Conservation (phyloP, 2,113 vertebrate genomes). For the Ictalurus punctatus region DNA sequence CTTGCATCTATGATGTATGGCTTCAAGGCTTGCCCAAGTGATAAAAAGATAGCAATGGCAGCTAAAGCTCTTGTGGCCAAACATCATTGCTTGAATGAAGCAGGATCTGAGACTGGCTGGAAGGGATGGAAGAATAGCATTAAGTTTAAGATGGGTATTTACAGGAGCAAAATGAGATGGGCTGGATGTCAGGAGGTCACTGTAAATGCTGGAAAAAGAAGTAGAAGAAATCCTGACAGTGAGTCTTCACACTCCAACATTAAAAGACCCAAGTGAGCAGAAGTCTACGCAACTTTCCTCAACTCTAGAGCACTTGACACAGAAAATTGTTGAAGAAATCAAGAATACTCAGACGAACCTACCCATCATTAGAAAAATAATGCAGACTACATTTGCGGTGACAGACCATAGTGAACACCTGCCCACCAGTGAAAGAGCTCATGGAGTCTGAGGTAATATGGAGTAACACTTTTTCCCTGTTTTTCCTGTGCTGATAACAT, state of each 20-base stretch:
- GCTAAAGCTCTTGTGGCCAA: constrained; percentile 45
- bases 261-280: constrained; percentile 46
- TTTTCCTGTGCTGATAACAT: no score
- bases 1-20: not conserved
- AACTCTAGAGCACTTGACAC: not conserved
- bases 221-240: constrained; percentile 21
- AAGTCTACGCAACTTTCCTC: constrained; percentile 41
- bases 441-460: no score
- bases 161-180: constrained; percentile 41
- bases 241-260: constrained; percentile 29
- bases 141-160: constrained; percentile 48
- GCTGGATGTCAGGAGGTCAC: constrained; percentile 34
- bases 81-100: not conserved
- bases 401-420: not conserved
- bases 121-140: constrained; percentile 51
- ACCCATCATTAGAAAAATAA: not conserved
- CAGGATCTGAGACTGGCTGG: constrained; percentile 28
- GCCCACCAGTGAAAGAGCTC: not conserved
- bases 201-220: constrained; percentile 31
- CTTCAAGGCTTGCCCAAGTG: constrained; percentile 21
- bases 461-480: no score
- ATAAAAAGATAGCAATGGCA: constrained; percentile 31
- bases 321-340: not conserved
- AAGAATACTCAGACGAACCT: not conserved
- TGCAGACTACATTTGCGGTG: not conserved